These are phyloP conservation scores for Carcharodon carcharias DNA, from an alignment of 2,797 vertebrate species.

Conservation along the genomic window DNA sequence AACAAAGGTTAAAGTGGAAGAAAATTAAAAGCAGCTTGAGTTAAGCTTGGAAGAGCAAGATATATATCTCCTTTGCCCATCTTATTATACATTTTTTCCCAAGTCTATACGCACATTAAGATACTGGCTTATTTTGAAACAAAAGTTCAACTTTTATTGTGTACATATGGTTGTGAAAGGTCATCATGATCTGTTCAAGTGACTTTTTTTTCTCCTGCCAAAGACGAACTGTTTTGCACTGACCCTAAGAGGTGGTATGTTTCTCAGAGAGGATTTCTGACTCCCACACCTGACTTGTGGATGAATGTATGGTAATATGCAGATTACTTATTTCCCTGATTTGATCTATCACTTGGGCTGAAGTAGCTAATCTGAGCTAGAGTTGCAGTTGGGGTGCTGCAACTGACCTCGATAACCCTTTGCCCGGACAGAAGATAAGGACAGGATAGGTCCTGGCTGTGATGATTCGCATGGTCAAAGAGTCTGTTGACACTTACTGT, in stretches of 20 bases:
- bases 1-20: constrained; percentile 21
- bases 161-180: not conserved
- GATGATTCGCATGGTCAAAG: not conserved
- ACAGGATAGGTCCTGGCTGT: not conserved
- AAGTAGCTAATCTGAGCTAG: not conserved
- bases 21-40: constrained; percentile 16
- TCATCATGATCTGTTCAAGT: constrained; percentile 10
- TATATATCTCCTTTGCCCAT: constrained; percentile 1
- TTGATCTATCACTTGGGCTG: too few relatives aligned
- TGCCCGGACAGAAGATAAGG: not conserved
- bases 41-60: not conserved
- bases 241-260: not conserved
- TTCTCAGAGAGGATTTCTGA: constrained; percentile 3
- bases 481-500: not conserved
- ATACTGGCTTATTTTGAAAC: not conserved
- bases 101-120: constrained; percentile 10
- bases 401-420: not conserved
- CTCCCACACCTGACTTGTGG: too few relatives aligned
- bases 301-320: not conserved
- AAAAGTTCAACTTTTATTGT: constrained; percentile 25
- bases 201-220: constrained; percentile 1
- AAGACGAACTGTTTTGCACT: not conserved
- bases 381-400: not conserved
- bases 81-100: not conserved
- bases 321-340: not conserved